phyloP scores from a whole-genome alignment of 2,888 invertebrate species.

The Amiota mariae region DNA sequence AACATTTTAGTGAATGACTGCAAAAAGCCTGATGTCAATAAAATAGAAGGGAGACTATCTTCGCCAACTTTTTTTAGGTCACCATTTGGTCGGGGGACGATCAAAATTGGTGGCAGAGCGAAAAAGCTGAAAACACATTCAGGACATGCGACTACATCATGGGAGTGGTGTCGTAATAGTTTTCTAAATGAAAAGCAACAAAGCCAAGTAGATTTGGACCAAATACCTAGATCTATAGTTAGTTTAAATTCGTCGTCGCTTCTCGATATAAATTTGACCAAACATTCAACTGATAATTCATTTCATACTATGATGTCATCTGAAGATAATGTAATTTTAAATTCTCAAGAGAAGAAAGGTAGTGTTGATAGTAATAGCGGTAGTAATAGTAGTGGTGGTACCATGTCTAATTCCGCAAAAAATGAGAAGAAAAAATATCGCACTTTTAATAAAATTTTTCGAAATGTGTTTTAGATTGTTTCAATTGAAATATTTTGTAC shows the following conservation, averaged over 20 bases:
- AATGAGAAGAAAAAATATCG: conserved; percentile 77
- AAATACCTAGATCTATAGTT: conserved; percentile 36
- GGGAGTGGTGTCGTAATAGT: conserved; percentile 73
- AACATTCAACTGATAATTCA: conserved; percentile 68
- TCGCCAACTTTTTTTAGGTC: conserved; percentile 78
- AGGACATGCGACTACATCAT: conserved; percentile 72
- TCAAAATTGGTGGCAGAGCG: conserved; percentile 46
- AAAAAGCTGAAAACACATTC: conserved; percentile 54
- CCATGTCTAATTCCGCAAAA: conserved; percentile 59
- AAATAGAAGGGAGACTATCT: conserved; percentile 76
- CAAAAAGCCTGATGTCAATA: conserved; percentile 50
- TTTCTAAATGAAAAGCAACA: conserved; percentile 55
- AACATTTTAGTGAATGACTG: conserved; percentile 43
- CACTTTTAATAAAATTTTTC: conserved; percentile 84
- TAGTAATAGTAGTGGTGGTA: conserved; percentile 63
- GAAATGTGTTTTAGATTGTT: conserved; percentile 82
- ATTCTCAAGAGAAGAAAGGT: conserved; percentile 47
- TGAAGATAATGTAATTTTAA: conserved; percentile 48
- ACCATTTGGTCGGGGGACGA: conserved; percentile 75
- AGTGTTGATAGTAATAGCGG: conserved; percentile 58
- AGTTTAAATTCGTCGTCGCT: conserved; percentile 65
- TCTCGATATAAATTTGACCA: conserved; percentile 68
- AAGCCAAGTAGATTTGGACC: conserved; percentile 23
- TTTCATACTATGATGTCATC: conserved; percentile 67
- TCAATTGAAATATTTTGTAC: no score